These are phyloP conservation scores for Limosa lapponica DNA, from an alignment of 2,797 vertebrate species.

Conservation along the genomic window DNA sequence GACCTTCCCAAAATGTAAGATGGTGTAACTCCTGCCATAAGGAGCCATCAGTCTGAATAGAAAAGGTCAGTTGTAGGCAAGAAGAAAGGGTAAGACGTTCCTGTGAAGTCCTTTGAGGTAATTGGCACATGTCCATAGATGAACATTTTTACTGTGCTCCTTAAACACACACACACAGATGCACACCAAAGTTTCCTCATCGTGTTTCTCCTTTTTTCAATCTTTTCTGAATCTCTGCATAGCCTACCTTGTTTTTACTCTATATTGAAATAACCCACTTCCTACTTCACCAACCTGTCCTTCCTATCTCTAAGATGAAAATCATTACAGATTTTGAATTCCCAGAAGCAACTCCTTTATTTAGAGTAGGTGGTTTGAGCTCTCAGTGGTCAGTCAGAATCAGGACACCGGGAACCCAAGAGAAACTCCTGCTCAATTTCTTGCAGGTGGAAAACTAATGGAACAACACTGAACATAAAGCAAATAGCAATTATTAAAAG, in stretches of 20 bases:
- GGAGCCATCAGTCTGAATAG: background rate
- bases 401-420: background rate
- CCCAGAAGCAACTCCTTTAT: background rate
- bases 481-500: conserved; percentile 28
- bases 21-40: background rate
- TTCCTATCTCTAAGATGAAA: background rate
- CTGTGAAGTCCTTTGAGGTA: background rate
- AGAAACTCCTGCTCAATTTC: background rate
- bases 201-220: background rate
- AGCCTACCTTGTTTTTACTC: background rate
- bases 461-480: background rate
- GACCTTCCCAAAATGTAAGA: background rate
- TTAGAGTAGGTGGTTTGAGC: background rate
- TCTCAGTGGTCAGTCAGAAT: background rate
- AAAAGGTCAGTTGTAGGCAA: background rate
- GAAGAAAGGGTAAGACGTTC: background rate
- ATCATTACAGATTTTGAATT: background rate
- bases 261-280: background rate
- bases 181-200: background rate
- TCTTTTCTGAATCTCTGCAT: background rate
- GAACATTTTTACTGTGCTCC: background rate
- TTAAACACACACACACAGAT: background rate
- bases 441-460: background rate
- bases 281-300: background rate
- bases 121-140: background rate